Evolutionary conservation across 1,140 invertebrate genomes (phyloP).

Genomic region (Drosophila tsacasi): DNA sequence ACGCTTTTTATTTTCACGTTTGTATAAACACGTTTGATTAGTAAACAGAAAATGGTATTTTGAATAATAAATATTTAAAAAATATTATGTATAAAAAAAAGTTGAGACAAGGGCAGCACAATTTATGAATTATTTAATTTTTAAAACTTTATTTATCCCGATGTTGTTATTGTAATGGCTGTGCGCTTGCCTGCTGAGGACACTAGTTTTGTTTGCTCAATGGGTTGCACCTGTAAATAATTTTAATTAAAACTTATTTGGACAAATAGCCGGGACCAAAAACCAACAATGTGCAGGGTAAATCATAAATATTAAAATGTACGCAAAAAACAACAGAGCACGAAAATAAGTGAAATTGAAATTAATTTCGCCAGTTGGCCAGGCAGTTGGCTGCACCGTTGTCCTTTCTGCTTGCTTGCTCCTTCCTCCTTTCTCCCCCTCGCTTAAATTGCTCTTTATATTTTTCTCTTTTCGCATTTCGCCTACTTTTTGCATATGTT

Average conservation of each 20-base stretch:
- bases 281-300: slow-evolving; percentile 24
- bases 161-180: background rate
- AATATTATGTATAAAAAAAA: background rate
- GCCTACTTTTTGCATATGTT: slow-evolving; percentile 63
- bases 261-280: slow-evolving; percentile 19
- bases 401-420: background rate
- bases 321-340: background rate
- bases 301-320: slow-evolving; percentile 44
- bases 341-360: slow-evolving; percentile 31
- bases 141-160: background rate
- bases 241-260: slow-evolving; percentile 38
- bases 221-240: slow-evolving; percentile 12
- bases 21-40: too few relatives aligned
- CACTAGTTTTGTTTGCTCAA: slow-evolving; percentile 35
- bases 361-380: slow-evolving; percentile 41
- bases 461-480: slow-evolving; percentile 24
- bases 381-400: background rate
- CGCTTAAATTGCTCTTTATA: slow-evolving; percentile 3
- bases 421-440: background rate
- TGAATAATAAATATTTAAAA: background rate
- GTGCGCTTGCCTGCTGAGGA: background rate
- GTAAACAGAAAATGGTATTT: background rate
- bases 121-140: background rate
- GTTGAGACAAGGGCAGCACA: too few relatives aligned
- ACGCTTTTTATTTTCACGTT: too few relatives aligned